Percentiles rank a stretch among this genome's conserved stretches.
Evolutionary conservation across 2,797 vertebrate species (phyloP).

Genomic region (Acipenser transmontanus): DNA sequence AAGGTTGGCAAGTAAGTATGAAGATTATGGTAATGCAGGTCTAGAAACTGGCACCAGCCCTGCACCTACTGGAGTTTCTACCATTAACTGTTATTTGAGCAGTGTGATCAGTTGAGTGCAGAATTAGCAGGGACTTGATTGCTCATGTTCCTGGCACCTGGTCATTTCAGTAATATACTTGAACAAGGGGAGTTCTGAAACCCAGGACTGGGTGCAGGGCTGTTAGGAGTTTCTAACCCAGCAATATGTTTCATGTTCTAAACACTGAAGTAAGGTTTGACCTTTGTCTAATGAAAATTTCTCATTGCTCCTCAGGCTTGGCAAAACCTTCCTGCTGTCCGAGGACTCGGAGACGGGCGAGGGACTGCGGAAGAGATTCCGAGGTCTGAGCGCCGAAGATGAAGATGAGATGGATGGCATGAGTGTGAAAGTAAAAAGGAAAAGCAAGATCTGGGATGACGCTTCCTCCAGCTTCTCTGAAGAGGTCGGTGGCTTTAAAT

Average conservation of each 20-base stretch:
- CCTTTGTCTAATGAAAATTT: no score
- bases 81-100: no score
- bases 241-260: no score
- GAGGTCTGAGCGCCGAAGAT: constrained; percentile 66
- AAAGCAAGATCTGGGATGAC: constrained; percentile 76
- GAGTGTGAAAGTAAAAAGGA: constrained; percentile 65
- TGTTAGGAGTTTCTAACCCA: no score
- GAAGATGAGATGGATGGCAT: constrained; percentile 59
- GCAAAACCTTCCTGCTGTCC: constrained; percentile 72
- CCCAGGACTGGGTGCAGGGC: no score
- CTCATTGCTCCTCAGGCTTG: constrained; percentile 49
- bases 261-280: no score
- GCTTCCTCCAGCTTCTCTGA: constrained; percentile 63
- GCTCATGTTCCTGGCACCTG: no score
- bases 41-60: no score
- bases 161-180: no score
- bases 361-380: constrained; percentile 74
- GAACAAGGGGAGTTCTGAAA: no score
- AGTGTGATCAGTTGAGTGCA: constrained; percentile 34
- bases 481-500: constrained; percentile 63
- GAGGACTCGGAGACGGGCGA: constrained; percentile 86
- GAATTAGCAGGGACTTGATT: constrained; percentile 33
- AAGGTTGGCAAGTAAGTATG: constrained; percentile 86
- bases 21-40: no score
- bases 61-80: no score